Evolutionary conservation across 2,113 vertebrate genomes (phyloP).

Genomic region (Oncorhynchus kisutch): DNA sequence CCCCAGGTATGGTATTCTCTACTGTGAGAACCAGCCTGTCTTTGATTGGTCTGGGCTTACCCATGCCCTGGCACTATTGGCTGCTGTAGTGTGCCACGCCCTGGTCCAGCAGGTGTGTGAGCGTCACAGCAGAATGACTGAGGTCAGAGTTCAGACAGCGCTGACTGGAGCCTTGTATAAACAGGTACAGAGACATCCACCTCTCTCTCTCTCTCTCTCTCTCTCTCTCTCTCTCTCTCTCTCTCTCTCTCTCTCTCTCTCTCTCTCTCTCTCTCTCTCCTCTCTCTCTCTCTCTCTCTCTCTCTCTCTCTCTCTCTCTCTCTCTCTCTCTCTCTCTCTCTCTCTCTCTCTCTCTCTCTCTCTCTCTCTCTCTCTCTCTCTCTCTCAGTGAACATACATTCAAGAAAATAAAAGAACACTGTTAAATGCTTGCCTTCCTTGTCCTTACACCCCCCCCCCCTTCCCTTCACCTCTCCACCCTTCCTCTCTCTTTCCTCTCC

Average conservation of each 20-base stretch:
- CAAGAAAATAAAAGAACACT: background rate
- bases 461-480: constrained; percentile 6
- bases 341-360: too few relatives aligned
- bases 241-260: too few relatives aligned
- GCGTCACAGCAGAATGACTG: constrained; percentile 55
- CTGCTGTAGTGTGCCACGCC: constrained; percentile 50
- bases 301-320: too few relatives aligned
- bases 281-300: too few relatives aligned
- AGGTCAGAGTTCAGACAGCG: constrained; percentile 62
- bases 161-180: constrained; percentile 62
- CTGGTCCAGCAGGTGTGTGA: constrained; percentile 61
- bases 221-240: too few relatives aligned
- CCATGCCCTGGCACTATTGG: constrained; percentile 50
- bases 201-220: background rate
- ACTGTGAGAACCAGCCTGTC: constrained; percentile 47
- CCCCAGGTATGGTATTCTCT: constrained; percentile 55
- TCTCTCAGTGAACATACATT: background rate
- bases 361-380: too few relatives aligned
- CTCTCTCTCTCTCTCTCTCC: too few relatives aligned
- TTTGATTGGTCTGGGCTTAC: constrained; percentile 42
- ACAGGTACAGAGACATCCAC: constrained; percentile 50
- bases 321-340: too few relatives aligned
- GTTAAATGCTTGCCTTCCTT: background rate
- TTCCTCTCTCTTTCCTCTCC: constrained; percentile 16
- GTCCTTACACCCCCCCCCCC: background rate